Percentiles rank a stretch among this genome's conserved stretches.
Evolutionary conservation across 2,113 vertebrate species (phyloP).

Genomic region (Osmerus eperlanus): DNA sequence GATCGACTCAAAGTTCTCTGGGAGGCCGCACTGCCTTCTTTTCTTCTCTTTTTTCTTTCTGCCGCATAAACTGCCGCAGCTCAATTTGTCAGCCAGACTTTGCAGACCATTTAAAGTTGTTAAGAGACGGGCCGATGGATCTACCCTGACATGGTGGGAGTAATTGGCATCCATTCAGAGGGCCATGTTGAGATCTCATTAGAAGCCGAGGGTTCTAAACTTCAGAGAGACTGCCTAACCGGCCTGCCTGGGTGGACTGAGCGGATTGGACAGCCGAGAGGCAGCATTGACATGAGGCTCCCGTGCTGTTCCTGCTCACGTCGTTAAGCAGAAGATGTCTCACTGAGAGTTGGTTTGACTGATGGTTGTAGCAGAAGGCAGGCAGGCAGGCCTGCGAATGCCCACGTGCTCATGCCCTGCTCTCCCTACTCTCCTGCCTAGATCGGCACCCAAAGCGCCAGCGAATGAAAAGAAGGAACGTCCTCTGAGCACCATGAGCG

Average conservation of each 20-base stretch:
- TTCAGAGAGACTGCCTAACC: slow-evolving; percentile 16
- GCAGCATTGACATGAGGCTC: slow-evolving; percentile 19
- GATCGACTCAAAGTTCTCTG: not conserved
- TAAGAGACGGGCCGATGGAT: slow-evolving; percentile 32
- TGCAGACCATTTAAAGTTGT: slow-evolving; percentile 40
- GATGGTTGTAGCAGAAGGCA: not conserved
- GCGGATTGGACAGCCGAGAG: not conserved
- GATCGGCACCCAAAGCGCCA: slow-evolving; percentile 81
- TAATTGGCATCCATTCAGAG: slow-evolving; percentile 53
- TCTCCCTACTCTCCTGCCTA: slow-evolving; percentile 56
- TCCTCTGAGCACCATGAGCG: slow-evolving; percentile 84
- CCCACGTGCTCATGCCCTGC: slow-evolving; percentile 17
- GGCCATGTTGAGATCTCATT: slow-evolving; percentile 53
- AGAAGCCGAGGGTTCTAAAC: slow-evolving; percentile 35
- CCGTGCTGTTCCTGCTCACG: slow-evolving; percentile 8
- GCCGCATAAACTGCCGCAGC: slow-evolving; percentile 16
- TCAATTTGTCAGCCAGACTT: slow-evolving; percentile 35
- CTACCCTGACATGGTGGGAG: slow-evolving; percentile 46
- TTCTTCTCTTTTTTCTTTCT: slow-evolving; percentile 26
- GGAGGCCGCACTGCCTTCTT: not conserved
- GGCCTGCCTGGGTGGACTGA: slow-evolving; percentile 6
- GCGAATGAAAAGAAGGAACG: slow-evolving; percentile 90
- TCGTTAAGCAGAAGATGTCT: slow-evolving; percentile 17
- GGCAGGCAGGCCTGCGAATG: not conserved
- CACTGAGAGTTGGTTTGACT: not conserved